A percentile compares a stretch with the other conserved stretches of the same genome.
These are phyloP conservation scores for Cryptocheilus praepositus DNA, from an alignment of 2,888 invertebrate species.

Conservation along the genomic window DNA sequence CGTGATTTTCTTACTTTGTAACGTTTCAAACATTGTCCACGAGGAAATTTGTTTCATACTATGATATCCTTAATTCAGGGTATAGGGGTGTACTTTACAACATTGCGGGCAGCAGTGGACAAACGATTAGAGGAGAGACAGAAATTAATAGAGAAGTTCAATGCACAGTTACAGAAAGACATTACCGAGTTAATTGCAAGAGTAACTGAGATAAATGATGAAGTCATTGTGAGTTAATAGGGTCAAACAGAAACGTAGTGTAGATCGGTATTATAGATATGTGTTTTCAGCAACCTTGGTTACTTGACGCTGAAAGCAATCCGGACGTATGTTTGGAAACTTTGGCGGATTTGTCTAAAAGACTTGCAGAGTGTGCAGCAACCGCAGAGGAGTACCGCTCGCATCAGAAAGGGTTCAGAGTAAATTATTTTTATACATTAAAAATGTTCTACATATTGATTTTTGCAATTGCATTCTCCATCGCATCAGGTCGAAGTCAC, in stretches of 20 bases:
- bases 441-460: not conserved
- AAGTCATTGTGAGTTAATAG: constrained; percentile 79
- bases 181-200: constrained; percentile 84
- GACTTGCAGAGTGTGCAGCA: constrained; percentile 80
- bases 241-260: too few relatives aligned
- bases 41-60: not conserved
- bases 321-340: constrained; percentile 80
- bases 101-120: constrained; percentile 83
- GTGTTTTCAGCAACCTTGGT: constrained; percentile 81
- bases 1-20: too few relatives aligned
- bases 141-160: constrained; percentile 83
- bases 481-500: constrained; percentile 84
- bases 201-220: constrained; percentile 84
- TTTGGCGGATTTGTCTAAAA: constrained; percentile 80
- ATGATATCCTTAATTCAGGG: constrained; percentile 67
- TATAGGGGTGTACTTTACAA: constrained; percentile 80
- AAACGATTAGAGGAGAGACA: constrained; percentile 82
- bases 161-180: constrained; percentile 85
- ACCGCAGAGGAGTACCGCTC: constrained; percentile 85
- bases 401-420: constrained; percentile 91
- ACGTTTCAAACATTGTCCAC: not conserved
- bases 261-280: not conserved
- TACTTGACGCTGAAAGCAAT: constrained; percentile 84
- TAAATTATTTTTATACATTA: constrained; percentile 63
- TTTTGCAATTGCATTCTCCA: too few relatives aligned